Evolutionary conservation across 1,140 invertebrate genomes (phyloP).

Genomic region (Lordiphosa clarofinis): DNA sequence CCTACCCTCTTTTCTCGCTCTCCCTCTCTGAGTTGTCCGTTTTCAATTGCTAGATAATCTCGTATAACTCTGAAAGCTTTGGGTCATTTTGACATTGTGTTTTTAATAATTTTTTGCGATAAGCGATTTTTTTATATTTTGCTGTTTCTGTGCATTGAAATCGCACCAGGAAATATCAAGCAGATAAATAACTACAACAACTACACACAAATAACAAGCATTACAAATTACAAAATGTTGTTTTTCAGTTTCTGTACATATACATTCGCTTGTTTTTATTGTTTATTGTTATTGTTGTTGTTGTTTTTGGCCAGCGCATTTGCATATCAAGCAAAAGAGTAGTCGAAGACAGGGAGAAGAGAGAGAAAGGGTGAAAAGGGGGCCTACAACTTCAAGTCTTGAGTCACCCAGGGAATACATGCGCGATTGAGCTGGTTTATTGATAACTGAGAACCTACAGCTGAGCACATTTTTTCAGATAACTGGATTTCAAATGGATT

Average conservation of each 20-base stretch:
- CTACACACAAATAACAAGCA: constrained; percentile 33
- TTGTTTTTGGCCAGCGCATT: constrained; percentile 60
- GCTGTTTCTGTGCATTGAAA: constrained; percentile 47
- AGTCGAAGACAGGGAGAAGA: not conserved
- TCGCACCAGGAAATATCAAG: constrained; percentile 72
- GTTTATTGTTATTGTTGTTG: constrained; percentile 35
- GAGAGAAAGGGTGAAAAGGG: constrained; percentile 3
- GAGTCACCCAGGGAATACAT: constrained; percentile 18
- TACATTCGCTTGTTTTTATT: constrained; percentile 17
- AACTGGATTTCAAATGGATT: too few relatives aligned
- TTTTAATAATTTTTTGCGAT: constrained; percentile 62
- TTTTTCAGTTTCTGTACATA: constrained; percentile 41
- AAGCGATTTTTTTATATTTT: constrained; percentile 48
- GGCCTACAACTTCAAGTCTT: constrained; percentile 14
- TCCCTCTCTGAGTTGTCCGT: too few relatives aligned
- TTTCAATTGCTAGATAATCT: constrained; percentile 60
- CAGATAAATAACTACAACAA: constrained; percentile 59
- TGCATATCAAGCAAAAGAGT: constrained; percentile 55
- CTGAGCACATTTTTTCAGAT: not conserved
- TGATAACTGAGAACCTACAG: too few relatives aligned
- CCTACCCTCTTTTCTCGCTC: not conserved
- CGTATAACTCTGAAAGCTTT: constrained; percentile 29
- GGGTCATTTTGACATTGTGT: constrained; percentile 71
- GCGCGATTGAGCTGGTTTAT: constrained; percentile 2
- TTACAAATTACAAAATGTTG: constrained; percentile 69